Evolutionary conservation across 2,888 invertebrate genomes (phyloP).

Genomic region (Aphidoletes aphidimyza): DNA sequence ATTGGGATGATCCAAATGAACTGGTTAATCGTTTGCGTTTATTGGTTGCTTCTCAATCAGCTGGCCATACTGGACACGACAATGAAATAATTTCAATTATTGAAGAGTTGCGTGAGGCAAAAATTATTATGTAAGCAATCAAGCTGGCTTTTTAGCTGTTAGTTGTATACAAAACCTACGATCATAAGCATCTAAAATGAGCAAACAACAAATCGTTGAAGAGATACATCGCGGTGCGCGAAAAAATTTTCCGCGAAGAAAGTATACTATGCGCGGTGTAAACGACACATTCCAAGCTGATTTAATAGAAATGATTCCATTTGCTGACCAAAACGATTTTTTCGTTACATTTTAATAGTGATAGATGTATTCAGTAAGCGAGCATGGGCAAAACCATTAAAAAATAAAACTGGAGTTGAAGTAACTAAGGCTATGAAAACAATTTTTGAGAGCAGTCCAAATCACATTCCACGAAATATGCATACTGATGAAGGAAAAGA

Average conservation of each 20-base stretch:
- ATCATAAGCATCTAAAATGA: slow-evolving; percentile 57
- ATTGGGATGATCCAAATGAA: slow-evolving; percentile 61
- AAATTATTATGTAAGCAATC: slow-evolving; percentile 55
- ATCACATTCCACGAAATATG: slow-evolving; percentile 57
- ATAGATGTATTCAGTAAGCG: slow-evolving; percentile 65
- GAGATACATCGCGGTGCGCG: slow-evolving; percentile 64
- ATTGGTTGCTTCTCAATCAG: slow-evolving; percentile 60
- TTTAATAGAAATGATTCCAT: slow-evolving; percentile 62
- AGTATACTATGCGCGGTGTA: slow-evolving; percentile 62
- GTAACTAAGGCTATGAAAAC: slow-evolving; percentile 58
- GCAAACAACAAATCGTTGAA: slow-evolving; percentile 58
- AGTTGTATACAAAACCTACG: not conserved
- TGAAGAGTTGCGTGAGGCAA: slow-evolving; percentile 57
- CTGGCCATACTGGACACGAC: slow-evolving; percentile 60
- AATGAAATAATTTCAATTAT: slow-evolving; percentile 63
- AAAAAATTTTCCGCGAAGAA: slow-evolving; percentile 62
- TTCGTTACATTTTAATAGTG: slow-evolving; percentile 62
- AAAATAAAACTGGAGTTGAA: slow-evolving; percentile 61
- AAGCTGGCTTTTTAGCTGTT: not conserved
- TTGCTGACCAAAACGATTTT: slow-evolving; percentile 61
- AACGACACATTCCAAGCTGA: slow-evolving; percentile 66
- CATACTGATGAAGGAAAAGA: slow-evolving; percentile 61
- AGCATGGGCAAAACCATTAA: slow-evolving; percentile 62
- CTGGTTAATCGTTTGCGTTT: slow-evolving; percentile 61
- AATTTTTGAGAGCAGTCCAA: not conserved